Base-by-base conservation (phyloP, 2,888 invertebrate species). In the Drosophila recens region DNA sequence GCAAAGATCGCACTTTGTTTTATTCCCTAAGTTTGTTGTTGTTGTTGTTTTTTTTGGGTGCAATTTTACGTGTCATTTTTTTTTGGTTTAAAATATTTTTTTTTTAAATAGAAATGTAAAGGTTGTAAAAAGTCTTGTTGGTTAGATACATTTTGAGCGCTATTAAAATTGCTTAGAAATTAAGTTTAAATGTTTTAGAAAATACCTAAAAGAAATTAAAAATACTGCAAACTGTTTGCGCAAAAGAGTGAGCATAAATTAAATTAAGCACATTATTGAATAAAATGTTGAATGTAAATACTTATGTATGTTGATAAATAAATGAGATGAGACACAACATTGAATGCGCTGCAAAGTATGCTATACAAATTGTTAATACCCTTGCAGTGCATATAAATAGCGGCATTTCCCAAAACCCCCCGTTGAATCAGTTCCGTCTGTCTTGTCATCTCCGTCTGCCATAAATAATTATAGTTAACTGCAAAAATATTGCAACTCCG, bases 1-100 rank as follows among this genome's bases (percentile, higher is more conserved):
- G 95, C 97, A 97, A 93, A 96, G 94, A 93, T 97, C 97, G 93
- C 97, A 97, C 93, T 96, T 95, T 90, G 97, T 97, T 95, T 96
- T 97, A 95, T 97, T 97, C 97, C 97, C 97, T 97, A 95, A 75
- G 87, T 75, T 67, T 68, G 40, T 68, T 78, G 54, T 74, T 67
- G 45, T 62, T 30, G 42, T 65, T 15, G 20, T 56, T 57, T 71
- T 51, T 70, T 67, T 61, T 6, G n/a, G 53, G 59, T 75, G 67
- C 57, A 51, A 49, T 70, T 45, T 52, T 49, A 52, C 43, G 67
- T 72, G 73, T 59, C n/a, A n/a, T 74, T 57, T 62, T 65, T 68
- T 51, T 61, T 62, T 65, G 64, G 45, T 23, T 64, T 56, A 58
- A 43, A 34, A 51, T 48, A 23, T 23, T 65, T 69, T 72, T n/a